A percentile compares a stretch with the other conserved stretches of the same genome.
These are phyloP conservation scores for Spicauda simplicius DNA, from an alignment of 2,888 invertebrate species.

Conservation along the genomic window DNA sequence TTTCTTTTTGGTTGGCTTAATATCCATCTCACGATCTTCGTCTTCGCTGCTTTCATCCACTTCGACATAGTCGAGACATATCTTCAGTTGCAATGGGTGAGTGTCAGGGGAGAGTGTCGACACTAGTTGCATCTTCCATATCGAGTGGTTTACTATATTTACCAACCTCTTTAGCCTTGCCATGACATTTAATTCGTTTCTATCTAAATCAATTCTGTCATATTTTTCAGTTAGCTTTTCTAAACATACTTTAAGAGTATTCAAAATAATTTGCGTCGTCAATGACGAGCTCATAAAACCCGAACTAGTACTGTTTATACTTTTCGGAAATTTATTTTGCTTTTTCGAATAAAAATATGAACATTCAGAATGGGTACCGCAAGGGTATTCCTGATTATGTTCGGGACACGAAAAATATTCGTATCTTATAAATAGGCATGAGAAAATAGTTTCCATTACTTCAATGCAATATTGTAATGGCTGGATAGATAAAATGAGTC, in stretches of 20 bases:
- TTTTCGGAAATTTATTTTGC: slow-evolving; percentile 58
- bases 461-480: slow-evolving; percentile 82
- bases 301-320: slow-evolving; percentile 57
- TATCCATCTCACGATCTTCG: slow-evolving; percentile 67
- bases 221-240: slow-evolving; percentile 67
- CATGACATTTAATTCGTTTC: slow-evolving; percentile 54
- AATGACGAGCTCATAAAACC: slow-evolving; percentile 86
- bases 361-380: slow-evolving; percentile 77
- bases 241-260: slow-evolving; percentile 83
- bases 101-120: slow-evolving; percentile 80
- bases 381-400: slow-evolving; percentile 72
- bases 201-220: slow-evolving; percentile 57
- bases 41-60: slow-evolving; percentile 78
- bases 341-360: slow-evolving; percentile 80
- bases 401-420: slow-evolving; percentile 85
- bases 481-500: slow-evolving; percentile 74
- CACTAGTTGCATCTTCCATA: slow-evolving; percentile 90
- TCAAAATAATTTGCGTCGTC: slow-evolving; percentile 84
- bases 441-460: slow-evolving; percentile 89
- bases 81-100: slow-evolving; percentile 69
- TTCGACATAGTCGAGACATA: slow-evolving; percentile 77
- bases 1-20: slow-evolving; percentile 67
- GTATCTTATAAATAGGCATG: slow-evolving; percentile 87
- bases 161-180: slow-evolving; percentile 64
- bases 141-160: slow-evolving; percentile 86